Conservation (phyloP, 2,797 vertebrate genomes). For the Clarias pachynema region DNA sequence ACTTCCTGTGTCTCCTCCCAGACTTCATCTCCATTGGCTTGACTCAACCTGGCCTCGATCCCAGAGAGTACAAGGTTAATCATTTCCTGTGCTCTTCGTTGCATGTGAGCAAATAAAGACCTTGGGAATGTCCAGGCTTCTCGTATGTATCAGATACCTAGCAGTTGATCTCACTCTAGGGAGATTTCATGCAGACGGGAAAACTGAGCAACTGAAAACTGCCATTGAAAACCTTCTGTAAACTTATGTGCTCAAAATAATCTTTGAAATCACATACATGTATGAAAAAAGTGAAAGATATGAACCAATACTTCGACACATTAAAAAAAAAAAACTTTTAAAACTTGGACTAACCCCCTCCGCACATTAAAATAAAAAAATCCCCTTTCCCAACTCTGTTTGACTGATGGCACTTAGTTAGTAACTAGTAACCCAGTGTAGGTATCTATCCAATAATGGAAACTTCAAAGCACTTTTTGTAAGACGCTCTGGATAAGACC, state of each 20-base stretch:
- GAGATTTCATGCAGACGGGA: background rate
- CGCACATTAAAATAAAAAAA: too few species aligned
- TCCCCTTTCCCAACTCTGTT: too few species aligned
- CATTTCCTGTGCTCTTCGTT: slow-evolving; percentile 49
- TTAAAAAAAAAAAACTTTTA: background rate
- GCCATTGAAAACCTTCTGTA: background rate
- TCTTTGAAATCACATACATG: background rate
- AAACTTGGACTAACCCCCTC: too few species aligned
- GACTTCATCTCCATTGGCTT: slow-evolving; percentile 15
- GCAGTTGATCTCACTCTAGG: background rate
- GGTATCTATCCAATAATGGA: too few species aligned
- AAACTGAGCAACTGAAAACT: background rate
- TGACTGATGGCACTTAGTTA: too few species aligned
- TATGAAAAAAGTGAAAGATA: background rate
- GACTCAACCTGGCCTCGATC: slow-evolving; percentile 33
- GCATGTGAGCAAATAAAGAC: slow-evolving; percentile 32
- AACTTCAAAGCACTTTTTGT: too few species aligned
- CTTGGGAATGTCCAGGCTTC: slow-evolving; percentile 43
- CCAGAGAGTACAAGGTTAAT: slow-evolving; percentile 52
- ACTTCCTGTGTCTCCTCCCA: slow-evolving; percentile 36
- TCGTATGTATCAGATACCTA: slow-evolving; percentile 15
- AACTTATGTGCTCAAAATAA: background rate
- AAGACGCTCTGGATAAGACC: too few species aligned
- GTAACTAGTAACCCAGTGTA: too few species aligned
- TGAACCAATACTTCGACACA: too few species aligned